Base-by-base conservation (phyloP, 2,888 invertebrate species). In the Tridacna gigas region DNA sequence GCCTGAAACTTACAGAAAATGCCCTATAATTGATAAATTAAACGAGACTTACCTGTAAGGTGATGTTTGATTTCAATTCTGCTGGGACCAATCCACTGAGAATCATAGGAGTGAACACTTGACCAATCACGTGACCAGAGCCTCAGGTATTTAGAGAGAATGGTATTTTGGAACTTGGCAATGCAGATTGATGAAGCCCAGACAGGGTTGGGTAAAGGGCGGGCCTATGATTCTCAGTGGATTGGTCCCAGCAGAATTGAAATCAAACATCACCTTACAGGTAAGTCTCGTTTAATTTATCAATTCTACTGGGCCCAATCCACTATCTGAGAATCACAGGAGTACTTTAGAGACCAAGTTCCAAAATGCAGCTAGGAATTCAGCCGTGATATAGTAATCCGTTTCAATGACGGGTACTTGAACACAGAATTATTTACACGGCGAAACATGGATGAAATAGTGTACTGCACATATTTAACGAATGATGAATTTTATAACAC, bases 191-290 rank as follows among this genome's bases (percentile, higher is more conserved):
- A 11, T 13, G 11, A 51, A 15, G 12, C 15, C 15, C 51, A 51
- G 12, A 51, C 51, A 51, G 11, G 51, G 51, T n/a, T 51, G 51
- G 51, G 15, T 51, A 13, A 13, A 11, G 12, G 51, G 51, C 15
- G 51, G 51, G 51, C 51, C 51, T 51, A 13, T 51, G 51, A 51
- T 51, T 51, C 51, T 51, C 51, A 51, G 51, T 51, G 51, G 51
- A 51, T 51, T 51, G 51, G 51, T 51, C 15, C 51, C 51, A 11
- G 15, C 51, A 51, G 11, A 51, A 51, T 51, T 51, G 51, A 51
- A 51, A 51, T 51, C 51, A 51, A 51, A 51, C 51, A 51, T 51
- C 51, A 51, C 51, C 51, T 51, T 51, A 51, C 51, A 51, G 51
- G 51, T 51, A 51, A 51, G 15, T 51, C 51, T 51, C 15, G 51